phyloP scores from a whole-genome alignment of 1,140 invertebrate species.

The Scaptomyza hsui region DNA sequence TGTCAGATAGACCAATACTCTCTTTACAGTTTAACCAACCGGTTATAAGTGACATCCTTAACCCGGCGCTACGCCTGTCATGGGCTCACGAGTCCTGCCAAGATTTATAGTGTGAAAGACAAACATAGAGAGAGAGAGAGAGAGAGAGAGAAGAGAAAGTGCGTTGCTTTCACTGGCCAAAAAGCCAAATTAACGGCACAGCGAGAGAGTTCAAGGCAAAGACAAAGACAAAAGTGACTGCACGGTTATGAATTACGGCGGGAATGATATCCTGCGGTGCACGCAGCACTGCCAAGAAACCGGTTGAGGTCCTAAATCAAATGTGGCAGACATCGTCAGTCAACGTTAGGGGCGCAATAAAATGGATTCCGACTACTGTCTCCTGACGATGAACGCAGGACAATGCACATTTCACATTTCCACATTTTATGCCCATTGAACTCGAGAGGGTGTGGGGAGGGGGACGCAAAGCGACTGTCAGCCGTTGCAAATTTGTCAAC shows the following conservation, averaged over 20 bases:
- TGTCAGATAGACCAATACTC: neutral
- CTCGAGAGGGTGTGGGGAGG: neutral
- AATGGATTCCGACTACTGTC: conserved; percentile 21
- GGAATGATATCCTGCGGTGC: conserved; percentile 57
- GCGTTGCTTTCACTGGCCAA: conserved; percentile 20
- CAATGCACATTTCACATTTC: conserved; percentile 43
- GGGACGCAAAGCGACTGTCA: conserved; percentile 3
- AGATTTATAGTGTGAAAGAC: conserved; percentile 73
- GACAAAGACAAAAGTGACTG: conserved; percentile 49
- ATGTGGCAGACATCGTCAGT: conserved; percentile 36
- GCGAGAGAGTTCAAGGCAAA: conserved; percentile 19
- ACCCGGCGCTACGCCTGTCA: conserved; percentile 52
- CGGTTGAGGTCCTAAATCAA: conserved; percentile 43
- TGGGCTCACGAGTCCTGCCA: conserved; percentile 32
- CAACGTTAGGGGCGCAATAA: conserved; percentile 38
- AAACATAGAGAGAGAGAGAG: conserved; percentile 53
- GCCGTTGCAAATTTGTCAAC: conserved; percentile 73
- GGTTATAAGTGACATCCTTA: conserved; percentile 44
- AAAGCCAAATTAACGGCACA: neutral
- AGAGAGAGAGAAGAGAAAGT: conserved; percentile 57
- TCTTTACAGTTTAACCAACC: conserved; percentile 18
- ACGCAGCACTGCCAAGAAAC: conserved; percentile 46
- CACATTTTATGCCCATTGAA: conserved; percentile 59
- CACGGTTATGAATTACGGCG: conserved; percentile 54
- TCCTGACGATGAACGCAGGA: neutral